Conservation (phyloP, 1,140 invertebrate genomes). For the Sinella curviseta region DNA sequence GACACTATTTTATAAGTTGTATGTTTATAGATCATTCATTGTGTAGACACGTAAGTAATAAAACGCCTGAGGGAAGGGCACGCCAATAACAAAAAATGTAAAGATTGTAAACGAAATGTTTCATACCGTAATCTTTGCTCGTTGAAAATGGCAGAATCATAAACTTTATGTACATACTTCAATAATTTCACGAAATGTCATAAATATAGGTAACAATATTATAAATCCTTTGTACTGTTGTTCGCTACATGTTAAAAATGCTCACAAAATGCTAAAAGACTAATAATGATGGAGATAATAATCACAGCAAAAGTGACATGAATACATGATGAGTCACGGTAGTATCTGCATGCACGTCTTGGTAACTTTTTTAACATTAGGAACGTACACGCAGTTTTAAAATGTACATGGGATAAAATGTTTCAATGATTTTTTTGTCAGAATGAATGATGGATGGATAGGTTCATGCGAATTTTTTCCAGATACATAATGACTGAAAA, state of each 20-base stretch:
- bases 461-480: not conserved
- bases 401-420: not conserved
- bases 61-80: not conserved
- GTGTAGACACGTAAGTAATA: no score
- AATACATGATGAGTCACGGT: not conserved
- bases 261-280: not conserved
- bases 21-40: no score
- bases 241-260: not conserved
- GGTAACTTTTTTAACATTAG: no score
- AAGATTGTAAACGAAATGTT: not conserved
- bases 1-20: no score
- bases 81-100: not conserved
- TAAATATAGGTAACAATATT: no score
- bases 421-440: not conserved
- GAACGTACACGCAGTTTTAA: not conserved
- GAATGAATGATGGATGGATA: not conserved
- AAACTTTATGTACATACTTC: no score
- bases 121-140: no score
- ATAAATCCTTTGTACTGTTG: no score
- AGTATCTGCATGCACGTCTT: not conserved
- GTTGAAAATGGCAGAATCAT: no score
- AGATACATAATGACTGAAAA: no score
- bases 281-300: not conserved
- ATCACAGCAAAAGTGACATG: conserved; percentile 17
- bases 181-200: no score